phyloP scores from a whole-genome alignment of 2,113 vertebrate genomes.

The Corvus hawaiiensis region DNA sequence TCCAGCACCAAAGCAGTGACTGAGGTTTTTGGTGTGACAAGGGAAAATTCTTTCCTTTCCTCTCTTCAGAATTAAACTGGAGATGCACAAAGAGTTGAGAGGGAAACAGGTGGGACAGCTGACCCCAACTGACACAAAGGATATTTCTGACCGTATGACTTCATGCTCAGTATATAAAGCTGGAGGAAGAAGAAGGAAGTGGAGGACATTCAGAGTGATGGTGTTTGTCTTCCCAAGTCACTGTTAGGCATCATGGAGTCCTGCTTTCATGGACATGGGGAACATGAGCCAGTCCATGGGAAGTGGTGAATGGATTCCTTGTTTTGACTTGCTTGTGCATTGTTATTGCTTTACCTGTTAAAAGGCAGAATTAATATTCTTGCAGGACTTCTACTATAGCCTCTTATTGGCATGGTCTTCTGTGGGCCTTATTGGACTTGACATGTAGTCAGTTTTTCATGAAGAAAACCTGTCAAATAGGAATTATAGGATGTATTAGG shows the following conservation, averaged over 20 bases:
- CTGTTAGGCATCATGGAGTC: background rate
- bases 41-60: background rate
- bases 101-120: background rate
- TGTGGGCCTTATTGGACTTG: background rate
- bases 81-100: background rate
- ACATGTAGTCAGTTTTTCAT: background rate
- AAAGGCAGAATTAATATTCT: background rate
- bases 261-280: background rate
- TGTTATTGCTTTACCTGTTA: background rate
- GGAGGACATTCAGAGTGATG: background rate
- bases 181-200: background rate
- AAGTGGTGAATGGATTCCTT: background rate
- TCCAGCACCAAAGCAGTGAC: background rate
- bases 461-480: background rate
- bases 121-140: background rate
- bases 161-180: background rate
- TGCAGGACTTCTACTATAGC: background rate
- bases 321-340: background rate
- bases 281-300: background rate
- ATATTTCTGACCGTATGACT: background rate
- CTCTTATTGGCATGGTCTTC: background rate
- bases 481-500: background rate
- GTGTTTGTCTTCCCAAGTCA: background rate
- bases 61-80: background rate
- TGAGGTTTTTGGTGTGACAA: background rate